These are phyloP conservation scores for Drosophila niveifrons DNA, from an alignment of 2,888 invertebrate genomes.

Conservation along the genomic window DNA sequence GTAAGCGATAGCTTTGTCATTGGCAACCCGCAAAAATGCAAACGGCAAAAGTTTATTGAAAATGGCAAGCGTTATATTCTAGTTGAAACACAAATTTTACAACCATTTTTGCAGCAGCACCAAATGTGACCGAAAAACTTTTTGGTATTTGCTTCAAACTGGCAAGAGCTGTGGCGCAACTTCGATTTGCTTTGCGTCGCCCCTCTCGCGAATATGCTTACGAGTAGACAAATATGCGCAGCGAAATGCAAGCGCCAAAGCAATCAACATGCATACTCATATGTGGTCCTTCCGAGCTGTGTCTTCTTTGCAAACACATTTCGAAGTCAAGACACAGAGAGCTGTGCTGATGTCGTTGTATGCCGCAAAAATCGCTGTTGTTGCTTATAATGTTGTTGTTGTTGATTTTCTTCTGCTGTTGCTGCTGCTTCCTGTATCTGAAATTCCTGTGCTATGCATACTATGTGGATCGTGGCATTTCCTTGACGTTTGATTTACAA, in stretches of 20 bases:
- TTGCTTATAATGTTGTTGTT: constrained; percentile 9
- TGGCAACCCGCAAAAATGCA: constrained; percentile 50
- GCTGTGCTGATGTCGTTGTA: constrained; percentile 22
- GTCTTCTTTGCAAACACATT: constrained; percentile 65
- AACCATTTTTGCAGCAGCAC: constrained; percentile 12
- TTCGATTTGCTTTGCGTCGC: not conserved
- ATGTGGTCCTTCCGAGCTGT: constrained; percentile 43
- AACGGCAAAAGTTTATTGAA: constrained; percentile 65
- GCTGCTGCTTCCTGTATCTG: constrained; percentile 15
- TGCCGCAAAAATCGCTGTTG: constrained; percentile 38
- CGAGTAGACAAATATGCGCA: constrained; percentile 46
- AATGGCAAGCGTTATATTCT: constrained; percentile 43
- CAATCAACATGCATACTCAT: constrained; percentile 76
- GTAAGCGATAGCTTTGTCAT: constrained; percentile 48
- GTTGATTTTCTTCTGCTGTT: not conserved
- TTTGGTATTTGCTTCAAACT: constrained; percentile 32
- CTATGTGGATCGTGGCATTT: constrained; percentile 33
- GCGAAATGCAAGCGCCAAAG: constrained; percentile 31
- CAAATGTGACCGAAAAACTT: constrained; percentile 44
- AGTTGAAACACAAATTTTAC: constrained; percentile 37
- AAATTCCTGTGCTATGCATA: constrained; percentile 14
- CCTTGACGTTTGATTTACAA: constrained; percentile 69
- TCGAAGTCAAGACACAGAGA: constrained; percentile 59
- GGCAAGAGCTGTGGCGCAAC: constrained; percentile 5
- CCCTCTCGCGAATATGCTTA: constrained; percentile 28